Evolutionary conservation across 2,797 vertebrate genomes (phyloP).

Genomic region (Fistularia commersonii): DNA sequence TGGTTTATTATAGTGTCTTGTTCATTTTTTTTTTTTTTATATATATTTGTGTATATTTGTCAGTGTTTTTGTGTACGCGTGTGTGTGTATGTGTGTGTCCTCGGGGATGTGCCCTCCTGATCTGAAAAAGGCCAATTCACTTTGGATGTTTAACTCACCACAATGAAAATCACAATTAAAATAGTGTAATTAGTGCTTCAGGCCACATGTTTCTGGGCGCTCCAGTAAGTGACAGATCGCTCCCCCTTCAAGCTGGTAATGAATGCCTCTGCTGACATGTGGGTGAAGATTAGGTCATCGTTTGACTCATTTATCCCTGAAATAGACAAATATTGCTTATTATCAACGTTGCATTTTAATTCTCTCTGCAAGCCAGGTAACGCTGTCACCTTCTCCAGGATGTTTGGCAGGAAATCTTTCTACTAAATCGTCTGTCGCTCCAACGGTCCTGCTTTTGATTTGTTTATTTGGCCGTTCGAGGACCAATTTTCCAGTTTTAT

Average conservation of each 20-base stretch:
- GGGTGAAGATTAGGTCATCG: conserved; percentile 62
- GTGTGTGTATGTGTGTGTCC: too few species aligned
- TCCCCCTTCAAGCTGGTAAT: conserved; percentile 45
- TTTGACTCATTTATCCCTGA: conserved; percentile 54
- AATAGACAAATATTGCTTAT: conserved; percentile 54
- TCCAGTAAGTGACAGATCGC: conserved; percentile 50
- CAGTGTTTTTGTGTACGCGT: too few species aligned
- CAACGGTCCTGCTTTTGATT: too few species aligned
- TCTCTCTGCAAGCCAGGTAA: conserved; percentile 30
- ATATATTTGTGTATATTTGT: too few species aligned
- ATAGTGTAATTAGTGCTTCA: conserved; percentile 53
- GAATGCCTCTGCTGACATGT: conserved; percentile 57
- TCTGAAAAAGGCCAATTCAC: conserved; percentile 10
- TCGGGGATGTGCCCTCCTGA: too few species aligned
- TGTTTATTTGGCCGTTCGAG: too few species aligned
- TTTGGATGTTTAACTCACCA: conserved; percentile 26
- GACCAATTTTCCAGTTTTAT: too few species aligned
- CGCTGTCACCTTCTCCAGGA: conserved; percentile 7
- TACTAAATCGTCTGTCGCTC: background rate
- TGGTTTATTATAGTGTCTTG: too few species aligned
- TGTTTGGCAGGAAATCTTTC: too few species aligned
- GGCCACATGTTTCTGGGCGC: conserved; percentile 34
- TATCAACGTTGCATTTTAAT: conserved; percentile 23
- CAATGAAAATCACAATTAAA: conserved; percentile 45
- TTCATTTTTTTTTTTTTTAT: too few species aligned